Evolutionary conservation across 2,888 invertebrate genomes (phyloP).

Genomic region (Acanthosepion esculentum): DNA sequence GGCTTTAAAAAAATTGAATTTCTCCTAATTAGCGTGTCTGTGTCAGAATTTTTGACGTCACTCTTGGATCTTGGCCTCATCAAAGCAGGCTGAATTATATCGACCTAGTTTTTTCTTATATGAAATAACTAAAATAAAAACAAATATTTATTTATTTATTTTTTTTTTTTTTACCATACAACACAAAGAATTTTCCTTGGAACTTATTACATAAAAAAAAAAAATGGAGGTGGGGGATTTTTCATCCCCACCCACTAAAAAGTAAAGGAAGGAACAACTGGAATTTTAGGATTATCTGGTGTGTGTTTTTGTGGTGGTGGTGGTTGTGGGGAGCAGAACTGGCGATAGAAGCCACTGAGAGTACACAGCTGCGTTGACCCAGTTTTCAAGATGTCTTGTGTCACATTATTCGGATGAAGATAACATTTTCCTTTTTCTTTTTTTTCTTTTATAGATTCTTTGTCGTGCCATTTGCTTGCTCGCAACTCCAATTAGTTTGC

Average conservation of each 20-base stretch:
- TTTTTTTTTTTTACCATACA: no score
- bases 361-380: not conserved
- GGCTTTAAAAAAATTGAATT: conserved; percentile 14
- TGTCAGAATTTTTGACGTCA: not conserved
- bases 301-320: not conserved
- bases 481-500: no score
- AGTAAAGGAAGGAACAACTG: not conserved
- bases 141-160: no score
- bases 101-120: not conserved
- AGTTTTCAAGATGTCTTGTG: not conserved
- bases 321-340: not conserved
- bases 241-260: no score
- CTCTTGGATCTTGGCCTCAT: conserved; percentile 18
- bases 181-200: not conserved
- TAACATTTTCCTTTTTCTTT: not conserved
- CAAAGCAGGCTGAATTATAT: not conserved
- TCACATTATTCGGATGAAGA: not conserved
- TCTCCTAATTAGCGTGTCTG: not conserved
- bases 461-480: no score
- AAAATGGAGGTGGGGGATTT: no score
- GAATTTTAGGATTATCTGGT: not conserved
- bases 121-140: not conserved
- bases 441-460: not conserved
- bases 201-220: not conserved
- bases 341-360: not conserved